Percentiles rank a stretch among this genome's conserved stretches.
phyloP scores from a whole-genome alignment of 2,888 invertebrate species.

The Melieria picta region DNA sequence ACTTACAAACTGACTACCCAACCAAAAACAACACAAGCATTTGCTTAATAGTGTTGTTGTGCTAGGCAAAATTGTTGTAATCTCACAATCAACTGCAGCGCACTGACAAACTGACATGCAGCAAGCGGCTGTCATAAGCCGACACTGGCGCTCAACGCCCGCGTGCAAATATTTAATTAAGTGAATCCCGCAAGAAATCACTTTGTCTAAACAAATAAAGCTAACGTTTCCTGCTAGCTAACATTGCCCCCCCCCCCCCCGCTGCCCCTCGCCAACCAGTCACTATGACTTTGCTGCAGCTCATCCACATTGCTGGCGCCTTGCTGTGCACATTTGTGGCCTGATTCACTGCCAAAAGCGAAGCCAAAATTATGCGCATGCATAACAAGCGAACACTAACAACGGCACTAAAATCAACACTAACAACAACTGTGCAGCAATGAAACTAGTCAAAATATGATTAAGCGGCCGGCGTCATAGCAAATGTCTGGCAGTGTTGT shows the following conservation, averaged over 20 bases:
- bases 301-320: background rate
- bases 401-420: background rate
- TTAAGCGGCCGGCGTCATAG: background rate
- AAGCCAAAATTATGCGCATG: background rate
- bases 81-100: too few relatives aligned
- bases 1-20: too few relatives aligned
- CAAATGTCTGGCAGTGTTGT: background rate
- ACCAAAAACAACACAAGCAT: too few relatives aligned
- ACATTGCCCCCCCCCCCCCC: background rate
- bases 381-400: background rate
- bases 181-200: background rate
- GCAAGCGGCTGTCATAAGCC: too few relatives aligned
- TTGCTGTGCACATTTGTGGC: background rate
- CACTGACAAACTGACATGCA: too few relatives aligned
- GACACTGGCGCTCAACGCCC: background rate
- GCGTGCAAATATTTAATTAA: constrained; percentile 2
- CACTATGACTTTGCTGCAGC: background rate
- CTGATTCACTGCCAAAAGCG: background rate
- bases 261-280: background rate
- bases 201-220: background rate
- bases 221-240: background rate
- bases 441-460: background rate
- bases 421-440: background rate
- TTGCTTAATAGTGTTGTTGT: too few relatives aligned
- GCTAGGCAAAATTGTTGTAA: too few relatives aligned